A percentile compares a stretch with the other conserved stretches of the same genome.
Conservation (phyloP, 2,888 invertebrate genomes). For the Dorcus parallelipipedus region DNA sequence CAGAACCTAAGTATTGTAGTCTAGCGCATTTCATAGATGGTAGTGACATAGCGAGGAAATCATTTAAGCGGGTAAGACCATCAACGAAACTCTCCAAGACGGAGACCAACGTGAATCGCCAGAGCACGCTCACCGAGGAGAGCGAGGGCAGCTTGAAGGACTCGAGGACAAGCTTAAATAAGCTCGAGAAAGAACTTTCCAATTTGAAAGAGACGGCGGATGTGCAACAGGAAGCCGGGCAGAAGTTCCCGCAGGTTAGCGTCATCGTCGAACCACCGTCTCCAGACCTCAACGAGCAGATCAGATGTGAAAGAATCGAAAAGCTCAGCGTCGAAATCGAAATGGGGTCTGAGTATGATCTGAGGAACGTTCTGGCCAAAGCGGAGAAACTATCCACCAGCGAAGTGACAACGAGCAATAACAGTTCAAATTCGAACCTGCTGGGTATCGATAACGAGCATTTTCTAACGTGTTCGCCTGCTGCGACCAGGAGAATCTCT, state of each 20-base stretch:
- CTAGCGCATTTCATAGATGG: slow-evolving; percentile 80
- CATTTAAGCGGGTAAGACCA: slow-evolving; percentile 57
- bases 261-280: slow-evolving; percentile 75
- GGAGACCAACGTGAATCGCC: slow-evolving; percentile 43
- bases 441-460: slow-evolving; percentile 60
- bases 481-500: slow-evolving; percentile 85
- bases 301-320: slow-evolving; percentile 37
- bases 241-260: slow-evolving; percentile 59
- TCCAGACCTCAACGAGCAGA: slow-evolving; percentile 62
- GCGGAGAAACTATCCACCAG: slow-evolving; percentile 41
- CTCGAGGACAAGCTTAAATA: slow-evolving; percentile 36
- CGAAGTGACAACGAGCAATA: slow-evolving; percentile 42
- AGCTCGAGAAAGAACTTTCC: slow-evolving; percentile 43
- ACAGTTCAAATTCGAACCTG: slow-evolving; percentile 33
- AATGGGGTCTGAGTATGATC: slow-evolving; percentile 40
- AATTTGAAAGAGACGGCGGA: slow-evolving; percentile 34
- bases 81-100: slow-evolving; percentile 46
- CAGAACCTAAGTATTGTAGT: slow-evolving; percentile 67
- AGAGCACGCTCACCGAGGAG: slow-evolving; percentile 45
- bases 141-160: slow-evolving; percentile 30
- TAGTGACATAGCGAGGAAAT: slow-evolving; percentile 76
- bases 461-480: slow-evolving; percentile 72
- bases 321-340: slow-evolving; percentile 42
- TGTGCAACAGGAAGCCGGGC: slow-evolving; percentile 16
- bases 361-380: slow-evolving; percentile 40